phyloP scores from a whole-genome alignment of 1,140 invertebrate genomes.

The Drosophila bocqueti region DNA sequence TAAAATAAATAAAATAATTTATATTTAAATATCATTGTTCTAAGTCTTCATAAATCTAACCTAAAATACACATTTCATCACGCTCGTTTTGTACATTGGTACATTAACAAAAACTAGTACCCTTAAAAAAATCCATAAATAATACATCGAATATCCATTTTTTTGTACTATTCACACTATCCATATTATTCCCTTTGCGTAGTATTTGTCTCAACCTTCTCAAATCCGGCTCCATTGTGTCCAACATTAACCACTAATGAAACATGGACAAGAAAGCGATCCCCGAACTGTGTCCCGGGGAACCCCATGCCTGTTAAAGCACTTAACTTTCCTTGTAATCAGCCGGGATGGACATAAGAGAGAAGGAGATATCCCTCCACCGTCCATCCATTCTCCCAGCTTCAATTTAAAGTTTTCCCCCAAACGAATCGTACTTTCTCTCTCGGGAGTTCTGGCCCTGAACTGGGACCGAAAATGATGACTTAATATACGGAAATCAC shows the following conservation, averaged over 20 bases:
- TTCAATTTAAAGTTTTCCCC: conserved; percentile 58
- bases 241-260: conserved; percentile 52
- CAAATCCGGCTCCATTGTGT: conserved; percentile 19
- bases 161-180: neutral
- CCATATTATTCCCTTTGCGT: neutral
- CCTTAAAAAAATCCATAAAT: neutral
- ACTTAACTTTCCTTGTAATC: conserved; percentile 51
- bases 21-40: neutral
- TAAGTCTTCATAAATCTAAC: neutral
- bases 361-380: neutral
- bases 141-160: neutral
- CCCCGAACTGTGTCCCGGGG: neutral
- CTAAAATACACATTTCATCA: neutral
- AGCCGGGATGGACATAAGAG: conserved; percentile 14
- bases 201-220: neutral
- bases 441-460: conserved; percentile 28
- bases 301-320: conserved; percentile 17
- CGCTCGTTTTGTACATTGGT: neutral
- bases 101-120: neutral
- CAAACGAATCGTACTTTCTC: conserved; percentile 21
- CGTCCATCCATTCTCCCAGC: conserved; percentile 13
- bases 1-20: neutral
- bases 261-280: conserved; percentile 36
- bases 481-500: conserved; percentile 77
- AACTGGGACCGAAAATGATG: conserved; percentile 66